Percentiles rank a stretch among this genome's conserved stretches.
phyloP scores from a whole-genome alignment of 1,140 invertebrate species.

The Musca domestica region DNA sequence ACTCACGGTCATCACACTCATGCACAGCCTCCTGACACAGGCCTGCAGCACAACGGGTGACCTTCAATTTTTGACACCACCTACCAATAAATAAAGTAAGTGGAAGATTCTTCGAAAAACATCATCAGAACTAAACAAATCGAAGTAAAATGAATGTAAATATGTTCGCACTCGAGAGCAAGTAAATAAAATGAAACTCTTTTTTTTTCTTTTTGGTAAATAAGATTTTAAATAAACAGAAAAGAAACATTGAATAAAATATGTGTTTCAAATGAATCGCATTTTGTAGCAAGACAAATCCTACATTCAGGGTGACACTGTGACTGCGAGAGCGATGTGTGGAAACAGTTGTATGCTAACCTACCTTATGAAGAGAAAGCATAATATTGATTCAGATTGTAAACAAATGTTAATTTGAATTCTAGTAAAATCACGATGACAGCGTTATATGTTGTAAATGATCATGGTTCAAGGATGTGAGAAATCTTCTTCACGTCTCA shows the following conservation, averaged over 20 bases:
- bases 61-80: slow-evolving; percentile 13
- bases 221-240: slow-evolving; percentile 15
- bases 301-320: slow-evolving; percentile 10
- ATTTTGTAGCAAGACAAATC: not conserved
- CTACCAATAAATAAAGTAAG: too few species aligned
- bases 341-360: too few species aligned
- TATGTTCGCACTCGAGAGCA: not conserved
- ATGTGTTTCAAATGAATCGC: slow-evolving; percentile 7
- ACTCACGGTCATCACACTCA: too few species aligned
- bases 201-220: slow-evolving; percentile 1
- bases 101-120: slow-evolving; percentile 5
- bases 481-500: too few species aligned
- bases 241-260: not conserved
- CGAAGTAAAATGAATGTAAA: not conserved
- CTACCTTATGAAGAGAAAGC: too few species aligned
- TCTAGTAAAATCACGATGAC: too few species aligned
- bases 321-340: not conserved
- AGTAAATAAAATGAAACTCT: slow-evolving; percentile 15
- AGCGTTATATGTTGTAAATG: too few species aligned
- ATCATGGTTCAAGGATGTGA: too few species aligned
- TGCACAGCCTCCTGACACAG: too few species aligned
- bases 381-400: too few species aligned
- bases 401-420: too few species aligned
- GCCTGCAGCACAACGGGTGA: slow-evolving; percentile 5
- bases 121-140: not conserved